Base-by-base conservation (phyloP, 2,888 invertebrate genomes). In the Sphecodes monilicornis region DNA sequence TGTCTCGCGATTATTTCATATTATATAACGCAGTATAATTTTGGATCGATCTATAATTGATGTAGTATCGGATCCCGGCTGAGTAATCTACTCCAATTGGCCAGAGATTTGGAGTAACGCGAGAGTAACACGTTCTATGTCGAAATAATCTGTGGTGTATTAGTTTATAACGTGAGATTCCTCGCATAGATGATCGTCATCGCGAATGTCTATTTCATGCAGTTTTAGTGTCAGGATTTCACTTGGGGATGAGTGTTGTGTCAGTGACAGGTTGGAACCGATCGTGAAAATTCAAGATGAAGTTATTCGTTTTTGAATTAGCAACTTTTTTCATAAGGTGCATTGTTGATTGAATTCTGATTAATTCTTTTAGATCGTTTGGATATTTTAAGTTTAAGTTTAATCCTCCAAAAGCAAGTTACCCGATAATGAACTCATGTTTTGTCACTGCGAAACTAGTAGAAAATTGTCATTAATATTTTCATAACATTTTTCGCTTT, bases 21-120 rank as follows among this genome's bases (percentile, higher is more conserved):
- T 86, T 78, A 36, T 74, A 36, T 66, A 85, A 86, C 64, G 41
- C n/a, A 18, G 54, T 26, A 29, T 11, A 32, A 0, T 29, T 32
- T 29, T n/a, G n/a, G n/a, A 54, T 54, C 18, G 16, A 64, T 32
- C 64, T 8, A 18, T 6, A 5, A 64, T 64, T 18, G 18, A 18
- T 3, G 8, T 11, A 54, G 3, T 26, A 57, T 57, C 26, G 13
- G n/a, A 26, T 26, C 3, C 11, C 26, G 10, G 41, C 32, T 64
- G 64, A 29, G 8, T 18, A 60, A 60, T 60, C 57, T 13, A 26
- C 2, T 16, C 6, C 16, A 57, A 60, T 60, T 29, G 57, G 57
- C 10, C 18, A 32, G 29, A 64, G 16, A 32, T 64, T 64, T 29
- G 18, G 16, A 29, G 64, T 16, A 6, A 64, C 4, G 18, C 32